Conservation (phyloP, 1,140 invertebrate species). For the Zaprionus lachaisei region DNA sequence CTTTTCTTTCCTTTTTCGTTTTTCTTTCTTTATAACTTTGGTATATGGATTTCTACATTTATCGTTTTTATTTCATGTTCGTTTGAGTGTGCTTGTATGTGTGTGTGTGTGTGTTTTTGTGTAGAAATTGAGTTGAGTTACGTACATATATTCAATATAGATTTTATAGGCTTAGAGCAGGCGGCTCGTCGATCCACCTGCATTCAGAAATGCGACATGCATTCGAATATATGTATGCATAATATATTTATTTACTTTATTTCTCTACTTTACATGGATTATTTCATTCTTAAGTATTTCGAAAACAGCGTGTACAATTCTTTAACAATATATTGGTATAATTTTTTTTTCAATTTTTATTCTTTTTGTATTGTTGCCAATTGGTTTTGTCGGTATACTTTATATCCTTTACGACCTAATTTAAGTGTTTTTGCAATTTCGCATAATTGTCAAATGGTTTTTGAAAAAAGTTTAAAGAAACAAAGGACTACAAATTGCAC, state of each 20-base stretch:
- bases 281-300: constrained; percentile 37
- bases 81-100: constrained; percentile 7
- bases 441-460: constrained; percentile 31
- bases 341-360: constrained; percentile 39
- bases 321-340: constrained; percentile 66
- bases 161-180: constrained; percentile 42
- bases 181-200: constrained; percentile 17
- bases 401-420: constrained; percentile 81
- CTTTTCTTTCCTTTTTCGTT: constrained; percentile 39
- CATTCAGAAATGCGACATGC: constrained; percentile 28
- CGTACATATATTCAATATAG: constrained; percentile 77
- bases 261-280: constrained; percentile 70
- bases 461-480: constrained; percentile 15
- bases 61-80: constrained; percentile 4
- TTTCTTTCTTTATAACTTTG: constrained; percentile 71
- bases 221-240: constrained; percentile 26
- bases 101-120: constrained; percentile 14
- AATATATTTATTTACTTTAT: constrained; percentile 44
- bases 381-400: constrained; percentile 73
- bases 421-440: constrained; percentile 61
- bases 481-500: constrained; percentile 66
- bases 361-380: constrained; percentile 45
- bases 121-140: constrained; percentile 79
- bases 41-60: constrained; percentile 80
- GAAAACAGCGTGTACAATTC: constrained; percentile 51